A percentile compares a stretch with the other conserved stretches of the same genome.
Evolutionary conservation across 2,113 vertebrate species (phyloP).

Genomic region (Oncorhynchus gorbuscha): DNA sequence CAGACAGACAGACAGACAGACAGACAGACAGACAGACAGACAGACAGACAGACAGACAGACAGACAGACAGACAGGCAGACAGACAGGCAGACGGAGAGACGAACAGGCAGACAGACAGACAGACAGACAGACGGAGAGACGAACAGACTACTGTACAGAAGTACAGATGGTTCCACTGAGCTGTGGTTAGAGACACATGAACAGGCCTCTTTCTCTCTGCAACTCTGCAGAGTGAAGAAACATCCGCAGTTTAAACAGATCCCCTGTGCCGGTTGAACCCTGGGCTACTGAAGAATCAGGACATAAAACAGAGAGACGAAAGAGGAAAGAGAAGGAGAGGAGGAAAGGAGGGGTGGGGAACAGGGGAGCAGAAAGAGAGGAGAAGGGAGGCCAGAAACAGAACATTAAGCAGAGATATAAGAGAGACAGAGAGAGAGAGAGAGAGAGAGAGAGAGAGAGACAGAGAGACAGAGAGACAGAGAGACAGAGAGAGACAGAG

Average conservation of each 20-base stretch:
- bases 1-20: fast-evolving
- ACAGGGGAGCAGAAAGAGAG: no score
- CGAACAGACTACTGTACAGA: background rate
- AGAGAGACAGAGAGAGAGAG: no score
- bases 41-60: no score
- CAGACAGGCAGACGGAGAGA: no score
- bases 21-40: fast-evolving
- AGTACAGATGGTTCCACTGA: background rate
- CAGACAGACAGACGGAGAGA: background rate
- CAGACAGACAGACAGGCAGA: no score
- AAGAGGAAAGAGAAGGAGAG: slow-evolving; percentile 20
- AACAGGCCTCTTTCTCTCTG: slow-evolving; percentile 24
- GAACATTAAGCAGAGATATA: no score
- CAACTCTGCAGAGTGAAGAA: slow-evolving; percentile 2
- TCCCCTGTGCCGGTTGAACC: slow-evolving; percentile 66
- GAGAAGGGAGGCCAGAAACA: no score
- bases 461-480: no score
- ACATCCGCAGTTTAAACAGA: slow-evolving; percentile 65
- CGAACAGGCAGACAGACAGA: no score
- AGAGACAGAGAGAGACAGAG: no score
- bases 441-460: no score
- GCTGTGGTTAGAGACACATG: background rate
- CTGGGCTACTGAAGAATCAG: slow-evolving; percentile 60
- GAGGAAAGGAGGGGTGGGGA: no score
- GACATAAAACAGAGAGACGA: slow-evolving; percentile 70